Conservation (phyloP, 2,113 vertebrate species). For the Silurus glanis region DNA sequence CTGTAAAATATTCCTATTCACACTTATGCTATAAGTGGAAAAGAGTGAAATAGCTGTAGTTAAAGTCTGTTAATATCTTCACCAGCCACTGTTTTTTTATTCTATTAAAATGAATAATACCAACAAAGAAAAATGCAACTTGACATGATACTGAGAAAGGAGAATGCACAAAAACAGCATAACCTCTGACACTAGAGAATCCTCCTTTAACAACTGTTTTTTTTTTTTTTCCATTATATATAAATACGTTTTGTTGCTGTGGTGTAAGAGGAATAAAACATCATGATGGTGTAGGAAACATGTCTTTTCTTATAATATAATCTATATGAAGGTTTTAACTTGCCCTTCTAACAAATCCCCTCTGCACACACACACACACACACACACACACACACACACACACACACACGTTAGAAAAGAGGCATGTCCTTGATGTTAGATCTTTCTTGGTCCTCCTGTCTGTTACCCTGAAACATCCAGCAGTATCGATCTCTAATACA, state of each 20-base stretch:
- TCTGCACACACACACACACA: background rate
- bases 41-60: no score
- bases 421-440: background rate
- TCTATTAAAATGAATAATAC: no score
- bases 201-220: background rate
- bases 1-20: background rate
- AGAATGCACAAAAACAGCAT: background rate
- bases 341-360: background rate
- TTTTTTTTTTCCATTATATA: no score
- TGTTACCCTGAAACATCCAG: conserved; percentile 33
- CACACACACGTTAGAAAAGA: background rate
- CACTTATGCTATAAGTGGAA: background rate
- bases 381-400: no score
- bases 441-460: background rate
- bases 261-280: background rate
- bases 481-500: conserved; percentile 69
- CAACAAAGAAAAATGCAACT: no score
- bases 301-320: background rate
- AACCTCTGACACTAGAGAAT: background rate
- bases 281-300: background rate
- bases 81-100: background rate
- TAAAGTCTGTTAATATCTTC: background rate
- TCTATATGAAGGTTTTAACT: background rate
- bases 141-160: background rate
- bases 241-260: background rate